These are phyloP conservation scores for Ondatra zibethicus DNA, from an alignment of 2,113 vertebrate genomes.

Conservation along the genomic window DNA sequence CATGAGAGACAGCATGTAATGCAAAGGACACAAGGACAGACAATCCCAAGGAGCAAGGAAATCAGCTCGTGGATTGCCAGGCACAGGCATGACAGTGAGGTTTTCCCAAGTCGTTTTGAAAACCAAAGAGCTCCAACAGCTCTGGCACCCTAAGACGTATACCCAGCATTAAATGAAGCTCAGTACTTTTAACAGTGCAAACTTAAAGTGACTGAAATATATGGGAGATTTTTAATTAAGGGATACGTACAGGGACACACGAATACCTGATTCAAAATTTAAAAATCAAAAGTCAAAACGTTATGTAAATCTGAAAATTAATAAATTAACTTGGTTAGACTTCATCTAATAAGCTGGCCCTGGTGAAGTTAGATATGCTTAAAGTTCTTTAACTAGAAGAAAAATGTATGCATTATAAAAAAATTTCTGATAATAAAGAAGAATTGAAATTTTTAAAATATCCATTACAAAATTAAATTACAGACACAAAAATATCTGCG, in stretches of 20 bases:
- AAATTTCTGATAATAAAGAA: constrained; percentile 1
- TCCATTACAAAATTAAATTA: constrained; percentile 39
- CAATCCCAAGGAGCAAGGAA: not conserved
- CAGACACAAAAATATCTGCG: not conserved
- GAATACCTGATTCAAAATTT: constrained; percentile 23
- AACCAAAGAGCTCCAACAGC: not conserved
- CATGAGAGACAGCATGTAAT: not conserved
- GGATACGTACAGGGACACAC: not conserved
- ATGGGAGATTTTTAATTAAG: not conserved
- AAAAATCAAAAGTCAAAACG: constrained; percentile 26
- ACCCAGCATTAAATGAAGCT: not conserved
- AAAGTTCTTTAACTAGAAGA: constrained; percentile 30
- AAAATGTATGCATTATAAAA: constrained; percentile 40
- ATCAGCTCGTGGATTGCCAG: not conserved
- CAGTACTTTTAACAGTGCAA: not conserved
- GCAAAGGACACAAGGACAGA: not conserved
- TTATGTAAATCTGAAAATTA: constrained; percentile 22
- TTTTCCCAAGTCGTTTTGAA: constrained; percentile 4
- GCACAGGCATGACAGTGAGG: not conserved
- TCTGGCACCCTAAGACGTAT: not conserved
- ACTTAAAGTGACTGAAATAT: not conserved
- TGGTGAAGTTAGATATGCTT: not conserved
- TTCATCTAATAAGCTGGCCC: not conserved
- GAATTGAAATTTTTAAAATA: constrained; percentile 42
- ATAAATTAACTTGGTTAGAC: constrained; percentile 15